Evolutionary conservation across 2,888 invertebrate genomes (phyloP).

Genomic region (Patella depressa): DNA sequence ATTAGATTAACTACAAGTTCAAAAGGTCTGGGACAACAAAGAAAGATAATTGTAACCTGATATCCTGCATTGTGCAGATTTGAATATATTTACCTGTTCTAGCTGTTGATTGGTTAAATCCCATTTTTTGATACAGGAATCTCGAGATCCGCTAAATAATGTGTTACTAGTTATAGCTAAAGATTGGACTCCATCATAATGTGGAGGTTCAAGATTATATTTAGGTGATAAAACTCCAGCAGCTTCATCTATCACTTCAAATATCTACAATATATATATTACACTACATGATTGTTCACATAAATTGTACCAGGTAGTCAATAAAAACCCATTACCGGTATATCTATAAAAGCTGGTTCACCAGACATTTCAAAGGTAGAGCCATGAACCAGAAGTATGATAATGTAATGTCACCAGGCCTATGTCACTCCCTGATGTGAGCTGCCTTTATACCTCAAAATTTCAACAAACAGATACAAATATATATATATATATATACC

Average conservation of each 20-base stretch:
- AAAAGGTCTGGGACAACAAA: background rate
- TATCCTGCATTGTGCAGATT: too few relatives aligned
- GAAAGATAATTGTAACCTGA: background rate
- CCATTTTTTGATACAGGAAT: constrained; percentile 90
- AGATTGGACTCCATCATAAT: constrained; percentile 91
- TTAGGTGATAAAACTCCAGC: constrained; percentile 75
- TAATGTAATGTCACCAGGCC: too few relatives aligned
- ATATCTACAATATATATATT: constrained; percentile 60
- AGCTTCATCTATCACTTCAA: constrained; percentile 72
- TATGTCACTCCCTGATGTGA: too few relatives aligned
- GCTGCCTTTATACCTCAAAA: background rate
- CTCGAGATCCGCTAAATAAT: constrained; percentile 87
- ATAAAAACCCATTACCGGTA: too few relatives aligned
- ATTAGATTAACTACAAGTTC: too few relatives aligned
- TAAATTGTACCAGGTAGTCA: too few relatives aligned
- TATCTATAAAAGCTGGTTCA: too few relatives aligned
- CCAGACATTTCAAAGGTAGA: too few relatives aligned
- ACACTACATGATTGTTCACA: too few relatives aligned
- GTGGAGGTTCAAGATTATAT: constrained; percentile 84
- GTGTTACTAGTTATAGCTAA: constrained; percentile 79
- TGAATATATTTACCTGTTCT: constrained; percentile 62
- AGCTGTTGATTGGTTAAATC: constrained; percentile 74
- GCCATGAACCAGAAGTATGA: too few relatives aligned
- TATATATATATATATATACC: constrained; percentile 64
- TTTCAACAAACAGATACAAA: background rate